Evolutionary conservation across 2,888 invertebrate species (phyloP), one percentile per base, ranked within the genome.

Genomic region (Xestia ashworthii): DNA sequence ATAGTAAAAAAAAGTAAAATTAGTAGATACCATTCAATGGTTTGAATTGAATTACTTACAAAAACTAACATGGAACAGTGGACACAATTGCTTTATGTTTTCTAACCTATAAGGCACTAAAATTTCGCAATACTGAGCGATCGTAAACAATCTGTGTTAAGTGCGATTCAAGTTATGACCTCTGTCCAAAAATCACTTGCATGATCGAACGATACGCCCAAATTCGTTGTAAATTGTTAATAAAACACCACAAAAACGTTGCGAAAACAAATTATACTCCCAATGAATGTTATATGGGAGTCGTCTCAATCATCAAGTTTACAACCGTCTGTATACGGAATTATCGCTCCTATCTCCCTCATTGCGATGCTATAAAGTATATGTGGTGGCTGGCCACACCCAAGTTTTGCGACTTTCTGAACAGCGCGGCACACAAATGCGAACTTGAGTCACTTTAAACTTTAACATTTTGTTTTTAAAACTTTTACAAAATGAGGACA

Each of bases 311-410:
- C 85, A 87, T 88, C 70, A 76, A 77, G 67, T 79, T 83, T 80
- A 87, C 66, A 78, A 79, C 71, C 70, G 5, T 48, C 82, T 83
- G 62, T 86, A 85, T 83, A 87, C 64, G 89, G 89, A 71, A 74
- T 84, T 83, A 83, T 85, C 80, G 81, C 71, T 79, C 85, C 78
- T 86, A 87, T 88, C 88, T 84, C 76, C 79, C 84, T 88, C 83
- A 88, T 71, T 78, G 81, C 79, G 68, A 76, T 69, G 82, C 74
- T 53, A 78, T 84, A 86, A 83, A 82, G 81, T 88, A 81, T 81
- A 81, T 82, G 76, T 82, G 81, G 80, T 69, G 41, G 38, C 65
- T 58, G 85, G 71, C 84, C 85, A 81, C 85, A 80, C 80, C 80
- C 85, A 76, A 73, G 58, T 80, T 66, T 67, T 64, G 75, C 78